A percentile compares a stretch with the other conserved stretches of the same genome.
Evolutionary conservation across 2,797 vertebrate genomes (phyloP).

Genomic region (Acipenser oxyrinchus): DNA sequence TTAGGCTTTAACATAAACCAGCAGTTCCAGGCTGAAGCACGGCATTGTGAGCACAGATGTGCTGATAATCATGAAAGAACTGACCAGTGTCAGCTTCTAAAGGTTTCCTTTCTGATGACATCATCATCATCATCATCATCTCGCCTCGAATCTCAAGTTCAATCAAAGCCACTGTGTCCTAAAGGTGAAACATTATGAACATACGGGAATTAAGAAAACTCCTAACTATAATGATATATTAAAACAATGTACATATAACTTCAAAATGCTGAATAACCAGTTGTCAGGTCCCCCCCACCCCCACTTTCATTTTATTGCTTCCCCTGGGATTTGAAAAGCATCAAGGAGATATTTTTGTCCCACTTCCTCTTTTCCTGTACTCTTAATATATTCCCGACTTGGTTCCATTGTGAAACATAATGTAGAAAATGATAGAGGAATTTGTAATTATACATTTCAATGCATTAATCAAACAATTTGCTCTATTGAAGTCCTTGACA

Average conservation of each 20-base stretch:
- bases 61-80: conserved; percentile 36
- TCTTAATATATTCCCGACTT: conserved; percentile 8
- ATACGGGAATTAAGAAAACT: background rate
- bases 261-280: no score
- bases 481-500: conserved; percentile 21
- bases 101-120: conserved; percentile 25
- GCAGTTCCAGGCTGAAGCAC: conserved; percentile 45
- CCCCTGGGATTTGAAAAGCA: no score
- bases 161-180: conserved; percentile 13
- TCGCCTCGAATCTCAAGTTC: background rate
- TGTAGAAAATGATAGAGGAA: conserved; percentile 19
- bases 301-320: no score
- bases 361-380: background rate
- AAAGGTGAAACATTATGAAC: conserved; percentile 21
- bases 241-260: no score
- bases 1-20: conserved; percentile 59
- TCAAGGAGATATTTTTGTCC: no score
- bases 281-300: no score
- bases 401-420: conserved; percentile 11
- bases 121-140: conserved; percentile 19
- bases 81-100: conserved; percentile 24
- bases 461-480: conserved; percentile 29
- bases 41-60: conserved; percentile 52
- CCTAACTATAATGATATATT: no score
- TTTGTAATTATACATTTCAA: conserved; percentile 27